Evolutionary conservation across 2,888 invertebrate genomes (phyloP).

Genomic region (Archips crataeganus): DNA sequence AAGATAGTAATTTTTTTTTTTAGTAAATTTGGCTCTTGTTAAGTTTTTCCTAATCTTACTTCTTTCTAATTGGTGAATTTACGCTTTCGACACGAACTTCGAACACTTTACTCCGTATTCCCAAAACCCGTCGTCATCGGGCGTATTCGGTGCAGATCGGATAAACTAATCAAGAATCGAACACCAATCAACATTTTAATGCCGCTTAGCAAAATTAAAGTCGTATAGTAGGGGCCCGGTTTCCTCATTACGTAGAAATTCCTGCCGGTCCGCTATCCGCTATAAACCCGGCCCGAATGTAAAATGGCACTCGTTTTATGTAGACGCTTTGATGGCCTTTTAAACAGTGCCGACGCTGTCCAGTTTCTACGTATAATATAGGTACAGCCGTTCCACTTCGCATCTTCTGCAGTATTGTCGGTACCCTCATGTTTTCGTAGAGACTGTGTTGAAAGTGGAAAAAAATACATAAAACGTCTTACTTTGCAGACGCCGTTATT

Average conservation of each 20-base stretch:
- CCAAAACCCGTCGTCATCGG: background rate
- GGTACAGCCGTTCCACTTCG: background rate
- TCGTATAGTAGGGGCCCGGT: slow-evolving; percentile 50
- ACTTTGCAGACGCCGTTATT: background rate
- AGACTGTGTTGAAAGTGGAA: background rate
- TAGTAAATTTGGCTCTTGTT: too few relatives aligned
- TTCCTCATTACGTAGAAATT: slow-evolving; percentile 77
- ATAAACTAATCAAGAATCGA: slow-evolving; percentile 34
- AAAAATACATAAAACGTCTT: background rate
- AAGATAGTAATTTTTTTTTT: too few relatives aligned
- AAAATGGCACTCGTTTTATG: slow-evolving; percentile 75
- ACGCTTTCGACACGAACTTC: background rate
- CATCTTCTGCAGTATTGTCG: slow-evolving; percentile 3
- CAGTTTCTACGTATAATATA: slow-evolving; percentile 16
- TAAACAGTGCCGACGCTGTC: slow-evolving; percentile 49
- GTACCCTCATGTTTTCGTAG: background rate
- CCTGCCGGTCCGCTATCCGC: slow-evolving; percentile 58
- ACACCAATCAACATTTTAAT: slow-evolving; percentile 38
- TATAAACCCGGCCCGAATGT: slow-evolving; percentile 75
- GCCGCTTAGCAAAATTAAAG: slow-evolving; percentile 44
- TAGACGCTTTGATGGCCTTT: slow-evolving; percentile 72
- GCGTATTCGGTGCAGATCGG: background rate
- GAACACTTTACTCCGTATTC: background rate
- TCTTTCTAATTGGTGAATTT: too few relatives aligned
- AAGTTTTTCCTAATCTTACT: too few relatives aligned